Conservation (phyloP, 1,140 invertebrate species). For the Hormaphis cornu region DNA sequence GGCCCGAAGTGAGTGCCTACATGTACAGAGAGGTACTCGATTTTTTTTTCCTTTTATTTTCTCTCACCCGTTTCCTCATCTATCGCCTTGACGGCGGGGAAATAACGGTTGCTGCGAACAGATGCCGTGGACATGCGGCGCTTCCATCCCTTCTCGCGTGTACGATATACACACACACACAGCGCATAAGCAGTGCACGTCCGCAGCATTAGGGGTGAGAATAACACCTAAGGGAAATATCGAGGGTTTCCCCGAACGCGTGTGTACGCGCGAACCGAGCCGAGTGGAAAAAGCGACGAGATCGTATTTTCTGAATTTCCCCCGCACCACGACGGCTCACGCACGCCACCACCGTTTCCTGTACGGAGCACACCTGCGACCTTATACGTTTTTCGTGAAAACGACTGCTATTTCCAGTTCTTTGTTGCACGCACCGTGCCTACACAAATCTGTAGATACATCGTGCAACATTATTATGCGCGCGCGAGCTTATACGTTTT, state of each 20-base stretch:
- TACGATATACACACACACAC: neutral
- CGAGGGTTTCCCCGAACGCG: neutral
- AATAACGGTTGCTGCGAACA: slow-evolving; percentile 6
- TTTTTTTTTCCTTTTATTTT: too few relatives aligned
- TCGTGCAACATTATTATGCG: neutral
- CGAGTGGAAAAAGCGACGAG: slow-evolving; percentile 19
- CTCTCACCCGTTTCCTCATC: neutral
- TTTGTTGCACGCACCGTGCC: neutral
- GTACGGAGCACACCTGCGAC: slow-evolving; percentile 3
- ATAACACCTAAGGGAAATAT: slow-evolving; percentile 32
- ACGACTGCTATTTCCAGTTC: neutral
- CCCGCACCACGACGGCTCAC: neutral
- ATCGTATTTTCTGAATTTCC: slow-evolving; percentile 2
- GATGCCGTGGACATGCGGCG: slow-evolving; percentile 10
- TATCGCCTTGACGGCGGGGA: neutral
- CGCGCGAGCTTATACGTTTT: too few relatives aligned
- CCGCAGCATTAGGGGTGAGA: neutral
- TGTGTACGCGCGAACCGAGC: neutral
- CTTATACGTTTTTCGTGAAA: neutral
- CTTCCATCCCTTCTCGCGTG: neutral
- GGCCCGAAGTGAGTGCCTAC: too few relatives aligned
- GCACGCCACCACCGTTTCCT: too few relatives aligned
- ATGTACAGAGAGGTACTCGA: too few relatives aligned
- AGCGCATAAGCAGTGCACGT: neutral
- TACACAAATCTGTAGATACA: neutral